These are phyloP conservation scores for Xylophagus ater DNA, from an alignment of 2,888 invertebrate species.

Conservation along the genomic window DNA sequence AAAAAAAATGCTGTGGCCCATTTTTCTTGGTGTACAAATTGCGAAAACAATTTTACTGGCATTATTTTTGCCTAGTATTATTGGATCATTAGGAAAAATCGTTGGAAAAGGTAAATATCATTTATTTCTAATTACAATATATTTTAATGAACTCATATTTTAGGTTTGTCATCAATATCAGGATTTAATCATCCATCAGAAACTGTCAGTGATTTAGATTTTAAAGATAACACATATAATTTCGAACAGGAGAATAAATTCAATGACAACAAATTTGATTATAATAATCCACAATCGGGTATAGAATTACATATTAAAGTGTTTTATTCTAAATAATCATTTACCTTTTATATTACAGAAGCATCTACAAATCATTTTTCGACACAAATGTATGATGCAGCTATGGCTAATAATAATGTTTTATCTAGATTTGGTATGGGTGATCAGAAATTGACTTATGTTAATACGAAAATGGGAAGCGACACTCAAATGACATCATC, in stretches of 20 bases:
- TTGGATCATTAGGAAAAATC: constrained; percentile 72
- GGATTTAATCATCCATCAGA: constrained; percentile 36
- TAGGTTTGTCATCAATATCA: constrained; percentile 34
- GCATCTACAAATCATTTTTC: constrained; percentile 28
- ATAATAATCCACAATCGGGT: constrained; percentile 27
- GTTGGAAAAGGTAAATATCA: constrained; percentile 60
- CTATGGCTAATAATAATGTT: constrained; percentile 24
- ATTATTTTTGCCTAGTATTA: constrained; percentile 71
- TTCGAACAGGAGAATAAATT: constrained; percentile 35
- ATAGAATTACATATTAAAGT: neutral
- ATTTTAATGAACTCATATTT: constrained; percentile 5
- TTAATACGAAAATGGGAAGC: constrained; percentile 44
- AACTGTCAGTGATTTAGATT: constrained; percentile 57
- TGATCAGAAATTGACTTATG: constrained; percentile 50
- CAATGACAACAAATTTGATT: constrained; percentile 27
- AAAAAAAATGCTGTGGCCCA: constrained; percentile 71
- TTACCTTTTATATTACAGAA: constrained; percentile 37
- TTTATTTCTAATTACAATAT: constrained; percentile 3
- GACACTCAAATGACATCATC: constrained; percentile 15
- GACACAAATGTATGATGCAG: constrained; percentile 27
- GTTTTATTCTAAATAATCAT: constrained; percentile 3
- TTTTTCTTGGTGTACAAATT: constrained; percentile 71
- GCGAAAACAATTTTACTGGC: constrained; percentile 73
- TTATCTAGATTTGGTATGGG: constrained; percentile 45
- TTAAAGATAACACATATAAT: constrained; percentile 56